Conservation (phyloP, 2,888 invertebrate species). For the Brachynemurus nebulosus region DNA sequence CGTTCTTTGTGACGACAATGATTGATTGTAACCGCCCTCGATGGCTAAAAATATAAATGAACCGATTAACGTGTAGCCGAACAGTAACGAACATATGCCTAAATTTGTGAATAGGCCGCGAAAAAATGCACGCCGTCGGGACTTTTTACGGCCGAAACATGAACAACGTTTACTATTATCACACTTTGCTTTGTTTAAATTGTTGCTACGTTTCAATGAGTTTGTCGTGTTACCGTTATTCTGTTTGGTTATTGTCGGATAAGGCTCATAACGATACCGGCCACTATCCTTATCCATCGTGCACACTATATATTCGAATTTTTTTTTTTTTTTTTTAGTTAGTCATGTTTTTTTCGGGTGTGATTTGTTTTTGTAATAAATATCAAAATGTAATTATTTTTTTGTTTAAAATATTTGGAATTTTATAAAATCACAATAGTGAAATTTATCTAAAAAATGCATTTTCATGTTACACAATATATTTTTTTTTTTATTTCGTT, state of each 20-base stretch:
- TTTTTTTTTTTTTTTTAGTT: too few relatives aligned
- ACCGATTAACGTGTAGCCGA: constrained; percentile 62
- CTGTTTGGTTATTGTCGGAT: constrained; percentile 26
- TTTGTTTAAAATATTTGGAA: too few relatives aligned
- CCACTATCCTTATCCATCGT: constrained; percentile 29
- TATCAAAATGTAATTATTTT: too few relatives aligned
- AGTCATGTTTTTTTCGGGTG: too few relatives aligned
- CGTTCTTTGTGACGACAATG: constrained; percentile 38
- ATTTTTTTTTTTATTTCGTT: too few relatives aligned
- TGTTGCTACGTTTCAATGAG: constrained; percentile 25
- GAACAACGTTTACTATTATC: constrained; percentile 16
- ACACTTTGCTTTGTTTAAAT: constrained; percentile 24
- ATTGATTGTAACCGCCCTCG: constrained; percentile 52
- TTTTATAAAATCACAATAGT: too few relatives aligned
- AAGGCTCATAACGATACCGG: constrained; percentile 32
- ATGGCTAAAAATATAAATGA: constrained; percentile 76
- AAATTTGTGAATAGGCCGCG: constrained; percentile 67
- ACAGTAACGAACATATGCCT: constrained; percentile 65
- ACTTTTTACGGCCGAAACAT: constrained; percentile 26
- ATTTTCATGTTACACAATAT: too few relatives aligned
- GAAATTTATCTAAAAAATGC: too few relatives aligned
- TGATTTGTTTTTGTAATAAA: too few relatives aligned
- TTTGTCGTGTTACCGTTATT: constrained; percentile 24
- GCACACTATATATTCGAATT: too few relatives aligned
- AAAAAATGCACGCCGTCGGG: constrained; percentile 44